Evolutionary conservation across 2,888 invertebrate genomes (phyloP), one percentile per base, ranked within the genome.

Genomic region (Plagodis dolabraria): DNA sequence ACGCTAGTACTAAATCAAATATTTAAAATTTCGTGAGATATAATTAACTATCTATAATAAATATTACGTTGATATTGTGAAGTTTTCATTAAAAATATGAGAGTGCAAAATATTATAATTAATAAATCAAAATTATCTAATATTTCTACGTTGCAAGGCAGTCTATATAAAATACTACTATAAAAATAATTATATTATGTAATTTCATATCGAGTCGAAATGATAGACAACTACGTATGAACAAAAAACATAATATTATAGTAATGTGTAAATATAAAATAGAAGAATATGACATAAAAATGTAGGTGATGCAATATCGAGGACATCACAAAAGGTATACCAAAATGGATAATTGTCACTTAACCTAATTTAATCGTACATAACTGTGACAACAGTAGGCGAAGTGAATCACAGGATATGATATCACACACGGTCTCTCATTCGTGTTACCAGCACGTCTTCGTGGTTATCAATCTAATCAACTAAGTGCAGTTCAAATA

Each of bases 401-500:
- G 73, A 67, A 63, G 75, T 86, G 85, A 87, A 81, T 87, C 83
- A 84, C 82, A 80, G 83, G 85, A 86, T 80, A 85, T 91, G 89
- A 89, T 86, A 88, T 89, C 89, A 91, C 77, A 87, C 75, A 63
- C 68, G 74, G 74, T 70, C 75, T 79, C 76, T 77, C 77, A 78
- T 75, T 71, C 69, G 80, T 72, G 71, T 75, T 72, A 79, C 66
- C 68, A 79, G 76, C 83, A 87, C 88, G 90, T 83, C 68, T 76
- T 75, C 52, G 60, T 74, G 72, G 72, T 72, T 77, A 76, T 70
- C 72, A 70, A 71, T 66, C 71, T 84, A 79, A 87, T 85, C 84
- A 83, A 82, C 72, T 62, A 83, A 87, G 83, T 89, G 84, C 85
- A 84, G 77, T 82, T 80, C 79, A 85, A 88, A 87, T 71, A 83